Base-by-base conservation (phyloP, 37 sponge, comb jelly and placozoan genomes). In the Crambe crambe region DNA sequence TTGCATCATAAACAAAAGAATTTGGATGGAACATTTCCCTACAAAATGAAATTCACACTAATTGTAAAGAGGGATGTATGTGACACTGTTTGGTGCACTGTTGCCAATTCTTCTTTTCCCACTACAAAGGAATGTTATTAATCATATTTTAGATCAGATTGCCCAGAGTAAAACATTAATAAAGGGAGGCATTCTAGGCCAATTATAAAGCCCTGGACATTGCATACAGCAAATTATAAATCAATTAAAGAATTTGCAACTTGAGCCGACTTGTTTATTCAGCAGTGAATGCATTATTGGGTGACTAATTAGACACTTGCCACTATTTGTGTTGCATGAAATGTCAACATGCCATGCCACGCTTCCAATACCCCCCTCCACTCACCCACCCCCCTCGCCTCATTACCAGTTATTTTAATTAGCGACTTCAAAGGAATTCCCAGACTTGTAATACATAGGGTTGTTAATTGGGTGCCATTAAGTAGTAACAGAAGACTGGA, bases 361-460 rank as follows among this genome's bases (percentile, higher is more conserved):
- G n/a, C n/a, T n/a, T n/a, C n/a, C n/a, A 18, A 9, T 23, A 62
- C 6, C 63, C 27, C 15, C 6, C 69, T 21, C 39, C 39, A 68
- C 38, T 18, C 71, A 9, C 71, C 44, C 56, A 47, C 74, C 56
- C 23, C 56, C 41, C 34, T 18, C 36, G 17, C 30, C 42, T 73
- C 74, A 73, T 73, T 54, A 43, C 15, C 34, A 73, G 8, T 73
- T 47, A 72, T 30, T 41, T 72, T 8, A 17, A 72, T 72, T 73
- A 73, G 32, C 74, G 3, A 6, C 62, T 41, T 76, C 76, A 76
- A 76, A 76, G 59, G 76, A 32, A 76, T 76, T 76, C 76, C 61
- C 42, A 76, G 76, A 76, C 76, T 47, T n/a, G n/a, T n/a, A n/a
- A n/a, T n/a, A n/a, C n/a, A n/a, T n/a, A n/a, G n/a, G n/a, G n/a